These are phyloP conservation scores for Lasioglossum calceatum DNA, from an alignment of 2,888 invertebrate genomes.

Conservation along the genomic window DNA sequence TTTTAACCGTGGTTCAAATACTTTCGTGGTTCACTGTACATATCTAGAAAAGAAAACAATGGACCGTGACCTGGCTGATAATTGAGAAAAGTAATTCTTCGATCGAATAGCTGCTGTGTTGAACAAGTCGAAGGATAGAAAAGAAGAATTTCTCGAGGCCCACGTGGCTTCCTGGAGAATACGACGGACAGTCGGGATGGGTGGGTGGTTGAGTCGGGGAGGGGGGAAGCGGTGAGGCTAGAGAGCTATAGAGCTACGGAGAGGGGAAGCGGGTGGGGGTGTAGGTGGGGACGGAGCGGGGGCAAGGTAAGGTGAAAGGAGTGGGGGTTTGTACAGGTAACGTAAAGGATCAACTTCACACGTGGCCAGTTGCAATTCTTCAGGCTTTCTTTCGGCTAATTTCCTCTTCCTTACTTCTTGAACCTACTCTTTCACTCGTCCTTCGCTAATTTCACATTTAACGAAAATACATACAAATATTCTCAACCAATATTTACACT, in stretches of 20 bases:
- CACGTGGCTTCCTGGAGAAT: slow-evolving; percentile 78
- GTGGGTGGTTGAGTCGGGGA: background rate
- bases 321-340: slow-evolving; percentile 34
- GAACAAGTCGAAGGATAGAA: slow-evolving; percentile 81
- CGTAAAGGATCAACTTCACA: slow-evolving; percentile 58
- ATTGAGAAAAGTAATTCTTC: slow-evolving; percentile 76
- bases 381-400: slow-evolving; percentile 20
- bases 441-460: background rate
- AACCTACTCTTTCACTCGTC: background rate
- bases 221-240: background rate
- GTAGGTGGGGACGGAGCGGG: slow-evolving; percentile 22
- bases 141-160: slow-evolving; percentile 81
- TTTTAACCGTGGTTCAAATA: no score
- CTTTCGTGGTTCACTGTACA: no score
- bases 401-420: slow-evolving; percentile 32
- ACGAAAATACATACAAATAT: background rate
- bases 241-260: slow-evolving; percentile 14
- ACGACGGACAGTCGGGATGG: background rate
- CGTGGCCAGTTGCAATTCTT: slow-evolving; percentile 56
- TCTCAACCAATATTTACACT: background rate
- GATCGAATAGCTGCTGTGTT: slow-evolving; percentile 80
- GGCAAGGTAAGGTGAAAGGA: slow-evolving; percentile 37
- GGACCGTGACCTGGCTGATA: background rate
- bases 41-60: background rate
- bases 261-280: background rate